Base-by-base conservation (phyloP, 2,113 vertebrate genomes). In the Gulo gulo region DNA sequence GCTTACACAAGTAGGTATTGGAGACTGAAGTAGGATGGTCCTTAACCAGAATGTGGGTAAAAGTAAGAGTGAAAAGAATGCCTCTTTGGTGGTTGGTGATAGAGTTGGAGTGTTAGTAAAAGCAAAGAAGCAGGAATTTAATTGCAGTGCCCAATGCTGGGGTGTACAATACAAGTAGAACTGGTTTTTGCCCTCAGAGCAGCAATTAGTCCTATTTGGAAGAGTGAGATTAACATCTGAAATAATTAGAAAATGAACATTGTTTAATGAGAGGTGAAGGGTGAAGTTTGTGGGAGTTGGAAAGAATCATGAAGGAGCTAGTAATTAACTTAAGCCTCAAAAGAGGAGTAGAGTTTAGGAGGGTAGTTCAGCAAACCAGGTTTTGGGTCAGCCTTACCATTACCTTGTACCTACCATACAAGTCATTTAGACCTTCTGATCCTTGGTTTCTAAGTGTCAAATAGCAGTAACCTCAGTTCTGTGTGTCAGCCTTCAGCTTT, bases 201-300 rank as follows among this genome's bases (percentile, higher is more conserved):
- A 82, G 87, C 86, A 93, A 95, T 96, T 84, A 92, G 55, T 92
- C 59, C 52, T 94, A 55, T 94, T 88, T 92, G 91, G 71, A 94
- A 94, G 39, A 82, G 29, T 73, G 69, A 98, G 82, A 93, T 96
- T 95, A 88, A 81, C 91, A 97, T 97, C 74, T 81, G 91, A 94
- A 93, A 91, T 95, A 96, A 95, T 96, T 97, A 93, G 86, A 93
- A 93, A 92, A 74, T 79, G 92, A 74, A 31, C 71, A 74, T 95
- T 94, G 45, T 95, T 95, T 95, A 79, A 95, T 95, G 93, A 85
- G 83, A 95, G 86, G 88, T 95, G 86, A 96, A 69, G 61, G 82
- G 45, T 91, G 65, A 97, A 73, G 57, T 79, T 89, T 95, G 36
- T 97, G 4, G 81, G 45, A 73, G 36, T 94, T 82, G 31, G 59